Percentiles rank a stretch among this genome's conserved stretches.
These are phyloP conservation scores for Eutolmus rufibarbis DNA, from an alignment of 2,888 invertebrate species.

Conservation along the genomic window DNA sequence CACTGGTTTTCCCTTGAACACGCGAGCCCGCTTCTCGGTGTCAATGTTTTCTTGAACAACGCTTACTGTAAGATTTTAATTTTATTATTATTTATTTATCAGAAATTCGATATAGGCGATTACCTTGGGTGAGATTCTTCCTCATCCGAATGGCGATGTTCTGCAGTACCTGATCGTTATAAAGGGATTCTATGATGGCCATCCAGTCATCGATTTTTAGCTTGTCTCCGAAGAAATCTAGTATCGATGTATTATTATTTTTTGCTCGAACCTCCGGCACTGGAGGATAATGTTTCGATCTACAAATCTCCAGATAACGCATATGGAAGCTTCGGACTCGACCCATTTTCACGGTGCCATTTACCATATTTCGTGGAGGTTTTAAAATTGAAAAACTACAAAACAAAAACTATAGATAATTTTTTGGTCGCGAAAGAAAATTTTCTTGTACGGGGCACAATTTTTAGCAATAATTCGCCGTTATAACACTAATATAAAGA, in stretches of 20 bases:
- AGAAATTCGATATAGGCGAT: constrained; percentile 38
- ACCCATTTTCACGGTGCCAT: constrained; percentile 45
- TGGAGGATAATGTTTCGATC: constrained; percentile 58
- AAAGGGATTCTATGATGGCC: constrained; percentile 75
- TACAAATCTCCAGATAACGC: constrained; percentile 60
- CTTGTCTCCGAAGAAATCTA: constrained; percentile 79
- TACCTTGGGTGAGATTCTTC: constrained; percentile 56
- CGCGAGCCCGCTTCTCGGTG: constrained; percentile 69
- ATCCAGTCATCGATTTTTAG: constrained; percentile 79
- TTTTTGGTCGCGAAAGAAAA: background rate
- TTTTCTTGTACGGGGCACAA: background rate
- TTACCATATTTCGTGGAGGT: background rate
- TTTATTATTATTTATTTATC: background rate
- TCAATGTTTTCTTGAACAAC: constrained; percentile 62
- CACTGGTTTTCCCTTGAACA: constrained; percentile 70
- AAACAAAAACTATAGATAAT: background rate
- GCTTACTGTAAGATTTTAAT: background rate
- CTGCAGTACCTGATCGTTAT: constrained; percentile 75
- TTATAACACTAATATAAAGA: background rate
- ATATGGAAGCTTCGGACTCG: constrained; percentile 60
- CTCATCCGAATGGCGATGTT: constrained; percentile 73
- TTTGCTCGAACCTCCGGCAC: constrained; percentile 56
- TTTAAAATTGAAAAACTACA: background rate
- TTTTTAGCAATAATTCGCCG: background rate
- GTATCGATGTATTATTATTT: constrained; percentile 63